phyloP scores from a whole-genome alignment of 1,140 invertebrate genomes.

The Hyles vespertilio region DNA sequence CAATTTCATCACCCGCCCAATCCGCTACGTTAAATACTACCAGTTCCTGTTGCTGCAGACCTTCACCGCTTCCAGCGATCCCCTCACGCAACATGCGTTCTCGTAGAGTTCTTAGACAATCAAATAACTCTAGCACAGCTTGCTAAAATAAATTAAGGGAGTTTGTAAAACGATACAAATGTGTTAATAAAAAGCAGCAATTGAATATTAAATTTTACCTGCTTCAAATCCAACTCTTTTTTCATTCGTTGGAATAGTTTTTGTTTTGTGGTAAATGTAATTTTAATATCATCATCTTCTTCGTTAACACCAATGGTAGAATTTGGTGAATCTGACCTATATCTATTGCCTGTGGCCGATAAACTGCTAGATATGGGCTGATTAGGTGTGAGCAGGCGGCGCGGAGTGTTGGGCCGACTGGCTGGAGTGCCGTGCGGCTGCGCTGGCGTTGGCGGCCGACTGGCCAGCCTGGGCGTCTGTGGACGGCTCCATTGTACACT shows the following conservation, averaged over 20 bases:
- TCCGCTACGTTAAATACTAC: slow-evolving; percentile 61
- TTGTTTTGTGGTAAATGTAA: slow-evolving; percentile 35
- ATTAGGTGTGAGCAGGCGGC: not conserved
- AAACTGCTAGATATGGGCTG: slow-evolving; percentile 22
- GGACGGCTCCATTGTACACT: slow-evolving; percentile 39
- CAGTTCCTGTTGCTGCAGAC: slow-evolving; percentile 35
- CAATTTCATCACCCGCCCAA: slow-evolving; percentile 52
- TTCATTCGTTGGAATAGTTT: slow-evolving; percentile 54
- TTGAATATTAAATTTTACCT: slow-evolving; percentile 31
- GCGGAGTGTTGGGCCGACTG: slow-evolving; percentile 24
- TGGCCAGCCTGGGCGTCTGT: slow-evolving; percentile 35
- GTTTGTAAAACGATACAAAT: not conserved
- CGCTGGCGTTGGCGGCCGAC: slow-evolving; percentile 29
- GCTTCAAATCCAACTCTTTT: slow-evolving; percentile 62
- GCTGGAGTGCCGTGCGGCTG: slow-evolving; percentile 14
- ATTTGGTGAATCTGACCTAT: not conserved
- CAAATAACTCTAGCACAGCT: slow-evolving; percentile 51
- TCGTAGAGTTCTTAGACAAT: slow-evolving; percentile 38
- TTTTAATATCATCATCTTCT: slow-evolving; percentile 39
- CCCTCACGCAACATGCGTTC: slow-evolving; percentile 47
- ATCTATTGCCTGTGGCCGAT: not conserved
- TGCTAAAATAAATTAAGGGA: slow-evolving; percentile 34
- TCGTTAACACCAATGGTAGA: slow-evolving; percentile 8
- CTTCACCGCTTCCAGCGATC: slow-evolving; percentile 31
- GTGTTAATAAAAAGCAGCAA: too few relatives aligned